Conservation (phyloP, 2,888 invertebrate species). For the Trachelus troglodyta region DNA sequence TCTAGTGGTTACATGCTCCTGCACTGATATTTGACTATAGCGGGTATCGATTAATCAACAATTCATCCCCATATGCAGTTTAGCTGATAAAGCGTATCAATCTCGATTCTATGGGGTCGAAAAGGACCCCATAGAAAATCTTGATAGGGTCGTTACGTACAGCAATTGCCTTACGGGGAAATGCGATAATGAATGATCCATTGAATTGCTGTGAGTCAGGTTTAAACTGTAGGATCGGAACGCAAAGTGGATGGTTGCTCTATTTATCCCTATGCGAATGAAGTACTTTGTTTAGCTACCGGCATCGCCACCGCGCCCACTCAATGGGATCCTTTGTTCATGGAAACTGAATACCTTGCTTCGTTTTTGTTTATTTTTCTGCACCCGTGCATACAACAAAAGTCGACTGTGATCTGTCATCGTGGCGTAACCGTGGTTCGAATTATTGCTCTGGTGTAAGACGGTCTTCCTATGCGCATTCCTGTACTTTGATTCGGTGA, state of each 20-base stretch:
- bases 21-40: no score
- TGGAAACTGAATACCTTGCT: background rate
- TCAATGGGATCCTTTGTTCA: background rate
- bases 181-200: conserved; percentile 8
- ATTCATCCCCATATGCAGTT: no score
- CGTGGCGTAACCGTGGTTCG: conserved; percentile 22
- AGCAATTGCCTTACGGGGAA: background rate
- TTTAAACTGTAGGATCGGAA: background rate
- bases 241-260: background rate
- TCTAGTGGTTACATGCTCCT: no score
- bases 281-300: conserved; percentile 1
- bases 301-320: background rate
- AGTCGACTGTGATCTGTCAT: conserved; percentile 31
- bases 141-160: no score
- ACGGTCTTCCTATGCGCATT: no score
- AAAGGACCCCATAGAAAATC: no score
- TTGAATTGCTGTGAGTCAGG: conserved; percentile 5
- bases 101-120: no score
- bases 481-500: no score
- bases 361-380: background rate
- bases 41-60: no score
- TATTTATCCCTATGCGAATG: conserved; percentile 1
- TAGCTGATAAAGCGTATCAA: no score
- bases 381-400: conserved; percentile 15
- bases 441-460: background rate